Evolutionary conservation across 2,888 invertebrate genomes (phyloP), one percentile per base, ranked within the genome.

Genomic region (Boloria selene): DNA sequence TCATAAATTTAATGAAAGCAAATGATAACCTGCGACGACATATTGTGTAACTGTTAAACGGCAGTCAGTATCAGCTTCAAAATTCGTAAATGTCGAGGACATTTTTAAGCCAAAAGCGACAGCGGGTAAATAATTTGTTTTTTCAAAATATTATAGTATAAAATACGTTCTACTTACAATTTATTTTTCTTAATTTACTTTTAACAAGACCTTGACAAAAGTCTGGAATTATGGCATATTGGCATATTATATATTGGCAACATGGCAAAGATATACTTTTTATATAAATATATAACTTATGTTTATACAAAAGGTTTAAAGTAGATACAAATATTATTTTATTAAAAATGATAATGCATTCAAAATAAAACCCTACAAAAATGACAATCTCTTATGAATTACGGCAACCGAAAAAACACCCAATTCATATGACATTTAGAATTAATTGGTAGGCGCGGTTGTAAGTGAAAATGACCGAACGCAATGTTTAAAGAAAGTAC

Each of bases 391-490:
- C 17, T 51, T 45, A 18, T 38, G 13, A 51, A 17, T 61, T 56
- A 64, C 74, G 74, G 65, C 60, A 53, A 55, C 47, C 59, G 67
- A 76, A 75, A 38, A 68, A 54, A 68, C 71, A 64, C 73, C 84
- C 83, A 83, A 82, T 80, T 82, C 81, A 75, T 84, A 83, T 86
- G 86, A 88, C 89, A 90, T 89, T 90, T 90, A 86, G 86, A 86
- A 86, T 85, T 86, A 87, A 87, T 87, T 85, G 82, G 76, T 77
- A 79, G 86, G 86, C 82, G 83, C 82, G 83, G 80, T 74, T 72
- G 75, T 78, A 79, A 79, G 83, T 78, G 84, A 80, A 85, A 86
- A 86, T 85, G 81, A 74, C 77, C 78, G 78, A 74, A 76, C 79
- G 80, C 80, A 78, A 79, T 76, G 73, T 78, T 62, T 56, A 62